phyloP scores from a whole-genome alignment of 2,888 invertebrate species.

The Panorpa germanica region DNA sequence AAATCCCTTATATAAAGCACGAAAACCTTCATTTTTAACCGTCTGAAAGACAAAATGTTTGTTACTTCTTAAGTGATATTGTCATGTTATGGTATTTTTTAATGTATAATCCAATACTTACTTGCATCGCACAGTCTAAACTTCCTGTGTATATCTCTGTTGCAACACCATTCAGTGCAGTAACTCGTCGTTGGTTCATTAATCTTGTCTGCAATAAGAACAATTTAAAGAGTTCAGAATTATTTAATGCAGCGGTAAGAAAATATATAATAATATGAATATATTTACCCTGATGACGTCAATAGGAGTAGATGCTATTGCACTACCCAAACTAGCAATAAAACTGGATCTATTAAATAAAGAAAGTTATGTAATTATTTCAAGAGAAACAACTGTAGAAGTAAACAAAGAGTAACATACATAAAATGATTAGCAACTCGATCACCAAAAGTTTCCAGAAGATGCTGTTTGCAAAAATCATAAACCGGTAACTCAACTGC shows the following conservation, averaged over 20 bases:
- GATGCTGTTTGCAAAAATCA: conserved; percentile 67
- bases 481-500: conserved; percentile 89
- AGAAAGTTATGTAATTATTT: conserved; percentile 1
- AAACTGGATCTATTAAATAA: conserved; percentile 52
- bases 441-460: conserved; percentile 55
- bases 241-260: conserved; percentile 3
- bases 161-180: conserved; percentile 21
- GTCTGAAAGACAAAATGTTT: conserved; percentile 36
- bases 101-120: conserved; percentile 19
- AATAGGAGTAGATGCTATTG: conserved; percentile 83
- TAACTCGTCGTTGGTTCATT: conserved; percentile 73
- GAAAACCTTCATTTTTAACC: conserved; percentile 67
- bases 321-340: conserved; percentile 80
- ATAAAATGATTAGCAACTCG: conserved; percentile 69
- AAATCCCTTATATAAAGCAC: conserved; percentile 87
- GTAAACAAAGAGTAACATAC: conserved; percentile 25
- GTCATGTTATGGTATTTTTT: not conserved
- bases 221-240: conserved; percentile 9
- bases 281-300: conserved; percentile 72
- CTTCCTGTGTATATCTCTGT: conserved; percentile 59
- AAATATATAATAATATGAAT: not conserved
- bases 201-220: conserved; percentile 56
- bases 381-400: conserved; percentile 5
- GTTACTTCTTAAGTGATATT: conserved; percentile 4
- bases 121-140: conserved; percentile 62